These are phyloP conservation scores for Dynastes tityus DNA, from an alignment of 2,888 invertebrate genomes.

Conservation along the genomic window DNA sequence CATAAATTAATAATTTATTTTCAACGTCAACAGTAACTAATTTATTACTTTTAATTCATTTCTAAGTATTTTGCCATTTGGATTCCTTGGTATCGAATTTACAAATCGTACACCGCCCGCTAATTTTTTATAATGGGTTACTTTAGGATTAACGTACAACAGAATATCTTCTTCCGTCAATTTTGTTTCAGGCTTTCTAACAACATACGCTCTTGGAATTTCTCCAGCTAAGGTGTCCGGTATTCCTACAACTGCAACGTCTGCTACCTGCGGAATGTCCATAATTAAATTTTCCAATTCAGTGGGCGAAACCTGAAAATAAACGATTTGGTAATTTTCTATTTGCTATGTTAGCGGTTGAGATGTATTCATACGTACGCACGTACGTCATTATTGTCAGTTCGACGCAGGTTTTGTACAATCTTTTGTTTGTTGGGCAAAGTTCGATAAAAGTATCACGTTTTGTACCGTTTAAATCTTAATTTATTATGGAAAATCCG, in stretches of 20 bases:
- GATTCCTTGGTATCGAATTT: slow-evolving; percentile 81
- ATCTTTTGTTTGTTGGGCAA: slow-evolving; percentile 54
- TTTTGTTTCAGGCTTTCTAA: slow-evolving; percentile 73
- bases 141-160: slow-evolving; percentile 76
- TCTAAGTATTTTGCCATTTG: slow-evolving; percentile 84
- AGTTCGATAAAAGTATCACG: slow-evolving; percentile 52
- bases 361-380: slow-evolving; percentile 35
- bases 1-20: slow-evolving; percentile 46
- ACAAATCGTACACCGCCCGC: slow-evolving; percentile 82
- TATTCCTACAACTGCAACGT: slow-evolving; percentile 86
- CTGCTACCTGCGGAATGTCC: slow-evolving; percentile 80
- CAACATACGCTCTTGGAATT: slow-evolving; percentile 83
- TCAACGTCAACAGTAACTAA: slow-evolving; percentile 32
- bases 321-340: slow-evolving; percentile 28
- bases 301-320: slow-evolving; percentile 85
- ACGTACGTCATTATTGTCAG: slow-evolving; percentile 58
- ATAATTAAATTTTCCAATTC: slow-evolving; percentile 86
- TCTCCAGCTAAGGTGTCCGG: slow-evolving; percentile 82
- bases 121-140: slow-evolving; percentile 82
- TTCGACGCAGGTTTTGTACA: slow-evolving; percentile 45
- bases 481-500: slow-evolving; percentile 82
- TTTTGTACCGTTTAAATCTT: slow-evolving; percentile 31
- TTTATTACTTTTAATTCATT: slow-evolving; percentile 74
- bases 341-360: slow-evolving; percentile 35
- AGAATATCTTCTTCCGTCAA: slow-evolving; percentile 75